Base-by-base conservation (phyloP, 2,797 vertebrate species). In the Mycteria americana region DNA sequence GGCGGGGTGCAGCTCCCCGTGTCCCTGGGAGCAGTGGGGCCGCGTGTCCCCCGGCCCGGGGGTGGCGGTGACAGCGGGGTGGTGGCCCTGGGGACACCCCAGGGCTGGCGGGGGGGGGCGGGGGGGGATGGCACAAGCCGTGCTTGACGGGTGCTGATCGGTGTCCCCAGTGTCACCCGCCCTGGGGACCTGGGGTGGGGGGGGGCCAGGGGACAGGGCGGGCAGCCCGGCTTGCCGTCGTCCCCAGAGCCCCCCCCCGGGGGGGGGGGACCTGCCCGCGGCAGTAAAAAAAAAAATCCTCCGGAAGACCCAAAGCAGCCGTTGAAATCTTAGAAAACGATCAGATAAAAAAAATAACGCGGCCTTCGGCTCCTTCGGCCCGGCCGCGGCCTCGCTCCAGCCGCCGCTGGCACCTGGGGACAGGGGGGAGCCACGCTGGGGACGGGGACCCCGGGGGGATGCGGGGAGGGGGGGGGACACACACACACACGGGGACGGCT, bases 261-360 rank as follows among this genome's bases (percentile, higher is more conserved):
- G 41, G 1, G 5, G 54, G 4, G 22, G 64, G 65, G n/a, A 28
- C 74, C 46, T 53, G 64, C 73, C 74, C 24, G 30, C 7, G 46
- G 41, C 37, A 67, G 21, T 53, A 67, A 78, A 81, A 60, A 43
- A 73, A 68, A 74, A n/a, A 56, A 50, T 37, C n/a, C 46, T 69
- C 46, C 10, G 62, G 65, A 63, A 86, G 86, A 54, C 80, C 41
- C 59, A 27, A 83, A 88, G 63, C 68, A 35, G 41, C 86, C 79
- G 60, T 50, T 18, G 56, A 63, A 85, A 90, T 93, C 87, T 91
- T 92, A 72, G 48, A 92, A 94, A 96, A 94, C 6, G 64, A 33
- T 63, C 37, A n/a, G 41, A 30, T 84, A 90, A 85, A 88, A 89
- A 92, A 82, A 53, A 62, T 22, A 7, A 12, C 3, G 68, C 48